Evolutionary conservation across 2,113 vertebrate genomes (phyloP).

Genomic region (Amphiprion ocellaris): DNA sequence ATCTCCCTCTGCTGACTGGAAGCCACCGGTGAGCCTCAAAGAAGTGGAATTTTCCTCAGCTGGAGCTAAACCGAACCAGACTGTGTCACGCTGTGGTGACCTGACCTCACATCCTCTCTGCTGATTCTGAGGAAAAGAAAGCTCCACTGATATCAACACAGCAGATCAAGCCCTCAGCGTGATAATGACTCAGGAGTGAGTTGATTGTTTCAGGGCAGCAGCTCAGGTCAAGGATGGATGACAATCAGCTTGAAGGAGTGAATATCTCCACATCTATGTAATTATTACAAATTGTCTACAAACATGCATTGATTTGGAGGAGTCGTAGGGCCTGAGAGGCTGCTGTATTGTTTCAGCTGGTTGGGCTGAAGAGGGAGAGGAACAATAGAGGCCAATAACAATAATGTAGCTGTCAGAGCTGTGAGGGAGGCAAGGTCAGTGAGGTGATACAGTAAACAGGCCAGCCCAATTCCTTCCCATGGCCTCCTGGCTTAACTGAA

Average conservation of each 20-base stretch:
- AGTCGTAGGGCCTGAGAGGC: constrained; percentile 33
- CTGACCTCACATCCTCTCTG: constrained; percentile 10
- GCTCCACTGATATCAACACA: constrained; percentile 5
- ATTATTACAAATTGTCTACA: constrained; percentile 54
- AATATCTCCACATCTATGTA: constrained; percentile 8
- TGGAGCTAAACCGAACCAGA: constrained; percentile 21
- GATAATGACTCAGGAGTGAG: constrained; percentile 13
- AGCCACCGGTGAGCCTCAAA: neutral
- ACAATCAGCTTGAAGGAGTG: constrained; percentile 23
- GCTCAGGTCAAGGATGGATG: constrained; percentile 7
- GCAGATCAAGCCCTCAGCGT: neutral
- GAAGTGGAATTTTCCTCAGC: neutral
- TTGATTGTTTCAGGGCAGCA: constrained; percentile 1
- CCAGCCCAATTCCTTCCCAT: constrained; percentile 46
- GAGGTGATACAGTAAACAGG: constrained; percentile 51
- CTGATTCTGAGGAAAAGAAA: constrained; percentile 6
- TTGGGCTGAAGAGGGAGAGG: constrained; percentile 40
- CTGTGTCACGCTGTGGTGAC: neutral
- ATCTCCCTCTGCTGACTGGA: constrained; percentile 64
- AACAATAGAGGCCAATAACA: constrained; percentile 68
- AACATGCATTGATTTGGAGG: constrained; percentile 44
- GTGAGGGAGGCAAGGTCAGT: constrained; percentile 66
- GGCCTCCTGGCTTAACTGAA: constrained; percentile 14
- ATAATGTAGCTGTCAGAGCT: constrained; percentile 64
- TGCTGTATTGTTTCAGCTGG: constrained; percentile 75